Base-by-base conservation (phyloP, 2,113 vertebrate species). In the Malurus cyaneus region DNA sequence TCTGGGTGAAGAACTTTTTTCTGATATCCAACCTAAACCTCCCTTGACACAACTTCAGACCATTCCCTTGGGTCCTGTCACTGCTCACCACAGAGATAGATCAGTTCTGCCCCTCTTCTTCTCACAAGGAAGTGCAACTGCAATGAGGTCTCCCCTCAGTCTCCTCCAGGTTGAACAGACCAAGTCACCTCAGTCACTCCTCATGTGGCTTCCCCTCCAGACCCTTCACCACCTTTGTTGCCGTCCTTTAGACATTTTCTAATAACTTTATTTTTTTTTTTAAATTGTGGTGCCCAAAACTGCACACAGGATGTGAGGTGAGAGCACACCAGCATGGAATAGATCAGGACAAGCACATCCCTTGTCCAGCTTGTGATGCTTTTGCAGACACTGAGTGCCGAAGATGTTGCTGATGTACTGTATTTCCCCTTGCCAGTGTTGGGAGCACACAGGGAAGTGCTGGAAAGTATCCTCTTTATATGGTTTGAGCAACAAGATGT, bases 301-400 rank as follows among this genome's bases (percentile, higher is more conserved):
- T 39, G 19, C 46, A 29, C 39, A 29, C 0, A 1, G 18, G 7
- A 59, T 0, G 0, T 2, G 0, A 46, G 0, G 1, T 18, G 28
- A 53, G 39, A 13, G 15, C 0, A 0, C n/a, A 39, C 8, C 32
- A 74, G 16, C 18, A 46, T 2, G 11, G 46, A 60, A 19, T 12
- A 47, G 14, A 81, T 11, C n/a, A 29, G 39, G n/a, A 39, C 16
- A 60, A 39, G 29, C 46, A 17, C 0, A 0, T 12, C 23, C 28
- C 39, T 39, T n/a, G 8, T 39, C 39, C 8, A 5, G 12, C 21
- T 31, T 29, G 29, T 53, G 32, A 52, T 44, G 34, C 8, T 79
- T 81, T 12, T 76, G 20, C 41, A 82, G 66, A n/a, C 12, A 28
- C 11, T 34, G 36, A 42, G 41, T 44, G 24, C 10, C 6, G 14